Evolutionary conservation across 2,888 invertebrate species (phyloP), one percentile per base, ranked within the genome.

Genomic region (Sericinus montela): DNA sequence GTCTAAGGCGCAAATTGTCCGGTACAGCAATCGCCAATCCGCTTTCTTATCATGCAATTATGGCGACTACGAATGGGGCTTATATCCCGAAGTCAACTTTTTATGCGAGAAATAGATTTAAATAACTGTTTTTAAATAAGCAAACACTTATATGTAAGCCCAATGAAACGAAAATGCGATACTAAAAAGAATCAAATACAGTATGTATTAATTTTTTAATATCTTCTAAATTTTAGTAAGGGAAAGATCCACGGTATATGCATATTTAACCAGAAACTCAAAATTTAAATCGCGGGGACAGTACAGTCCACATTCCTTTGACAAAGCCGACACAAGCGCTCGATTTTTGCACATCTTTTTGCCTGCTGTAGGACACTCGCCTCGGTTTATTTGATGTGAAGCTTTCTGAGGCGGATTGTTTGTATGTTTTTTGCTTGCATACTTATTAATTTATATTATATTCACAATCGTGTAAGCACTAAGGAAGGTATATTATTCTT

Each of bases 321-420:
- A 62, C 68, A 65, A 64, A 67, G 71, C 67, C 64, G 70, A 73
- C 76, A 73, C 76, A 67, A 64, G 65, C 51, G 64, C 65, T 72
- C 68, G 67, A 75, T 70, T 82, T 80, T 81, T 83, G 84, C 86
- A 82, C 84, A 69, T 67, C 72, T 77, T 80, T 69, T 80, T 84
- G 86, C 84, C 76, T 77, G 78, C 72, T 72, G 74, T 75, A 60
- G 44, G 57, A 56, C 61, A 58, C 56, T 57, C 59, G 58, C 63
- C 64, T 65, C 69, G 67, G 67, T 68, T 61, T 64, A 58, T 75
- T 76, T 75, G 69, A 72, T 71, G 76, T 78, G 76, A 75, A 72
- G 72, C 78, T 80, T 75, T 64, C 67, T 67, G 60, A 68, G 55
- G 39, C 38, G 59, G 53, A 72, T 68, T 60, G 65, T 67, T 65